A percentile compares a stretch with the other conserved stretches of the same genome.
phyloP scores from a whole-genome alignment of 2,113 vertebrate genomes.

The Saguinus midas region DNA sequence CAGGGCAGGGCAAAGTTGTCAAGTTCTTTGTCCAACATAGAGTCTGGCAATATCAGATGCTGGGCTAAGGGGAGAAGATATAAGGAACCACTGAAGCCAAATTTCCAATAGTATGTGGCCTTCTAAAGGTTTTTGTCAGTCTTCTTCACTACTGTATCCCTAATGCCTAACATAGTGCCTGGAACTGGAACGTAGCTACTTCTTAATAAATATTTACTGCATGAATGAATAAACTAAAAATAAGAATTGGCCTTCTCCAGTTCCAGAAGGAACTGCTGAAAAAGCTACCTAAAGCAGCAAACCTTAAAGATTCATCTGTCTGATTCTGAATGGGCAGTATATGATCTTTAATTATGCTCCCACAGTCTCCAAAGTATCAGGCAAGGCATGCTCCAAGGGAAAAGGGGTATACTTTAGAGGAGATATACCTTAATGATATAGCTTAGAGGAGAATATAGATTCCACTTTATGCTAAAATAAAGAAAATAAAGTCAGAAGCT shows the following conservation, averaged over 20 bases:
- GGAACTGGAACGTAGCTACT: not conserved
- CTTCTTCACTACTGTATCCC: not conserved
- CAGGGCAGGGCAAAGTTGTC: not conserved
- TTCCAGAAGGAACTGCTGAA: not conserved
- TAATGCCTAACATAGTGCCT: not conserved
- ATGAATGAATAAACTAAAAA: not conserved
- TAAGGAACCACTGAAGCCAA: not conserved
- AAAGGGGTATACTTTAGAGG: not conserved
- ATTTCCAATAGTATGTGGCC: not conserved
- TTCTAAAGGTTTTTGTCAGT: not conserved
- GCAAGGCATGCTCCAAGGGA: not conserved
- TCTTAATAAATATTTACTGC: conserved; percentile 7
- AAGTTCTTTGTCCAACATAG: not conserved
- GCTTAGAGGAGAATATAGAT: not conserved
- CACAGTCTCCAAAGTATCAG: not conserved
- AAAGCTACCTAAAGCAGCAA: not conserved
- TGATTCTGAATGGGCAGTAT: not conserved
- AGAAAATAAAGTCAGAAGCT: not conserved
- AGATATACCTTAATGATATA: not conserved
- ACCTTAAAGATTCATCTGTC: not conserved
- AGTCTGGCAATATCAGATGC: not conserved
- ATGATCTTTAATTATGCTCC: not conserved
- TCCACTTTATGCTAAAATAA: not conserved
- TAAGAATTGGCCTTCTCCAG: not conserved
- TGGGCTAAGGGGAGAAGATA: not conserved